These are phyloP conservation scores for Palythoa heliodiscus DNA, from an alignment of 92 coral and sea anemone genomes.

Conservation along the genomic window DNA sequence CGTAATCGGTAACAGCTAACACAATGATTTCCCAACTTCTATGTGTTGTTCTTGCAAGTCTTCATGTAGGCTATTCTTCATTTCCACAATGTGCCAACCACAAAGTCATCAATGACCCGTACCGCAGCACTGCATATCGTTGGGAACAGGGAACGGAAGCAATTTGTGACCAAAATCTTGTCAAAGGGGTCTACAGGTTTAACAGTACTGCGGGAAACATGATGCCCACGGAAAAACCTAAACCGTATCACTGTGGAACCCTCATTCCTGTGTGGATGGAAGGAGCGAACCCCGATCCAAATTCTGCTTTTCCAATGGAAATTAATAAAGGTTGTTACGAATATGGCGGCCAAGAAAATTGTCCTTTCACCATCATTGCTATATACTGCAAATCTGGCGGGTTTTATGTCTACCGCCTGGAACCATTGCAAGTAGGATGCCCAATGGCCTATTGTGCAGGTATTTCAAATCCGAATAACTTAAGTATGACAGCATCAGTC, in stretches of 20 bases:
- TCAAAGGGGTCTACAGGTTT: background rate
- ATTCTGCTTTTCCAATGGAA: background rate
- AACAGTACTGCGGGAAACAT: conserved; percentile 26
- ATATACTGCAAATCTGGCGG: conserved; percentile 6
- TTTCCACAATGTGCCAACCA: background rate
- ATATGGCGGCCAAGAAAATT: background rate
- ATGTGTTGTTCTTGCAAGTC: background rate
- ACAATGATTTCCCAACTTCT: no score
- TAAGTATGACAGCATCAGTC: background rate
- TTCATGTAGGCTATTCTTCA: background rate
- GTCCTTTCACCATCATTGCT: background rate
- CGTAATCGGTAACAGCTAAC: background rate
- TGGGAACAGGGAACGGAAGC: conserved; percentile 15
- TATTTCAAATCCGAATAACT: background rate
- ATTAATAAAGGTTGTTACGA: background rate
- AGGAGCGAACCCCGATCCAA: background rate
- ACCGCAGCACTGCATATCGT: conserved; percentile 18
- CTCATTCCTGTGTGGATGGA: conserved; percentile 3
- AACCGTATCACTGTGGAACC: background rate
- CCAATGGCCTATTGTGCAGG: conserved; percentile 32
- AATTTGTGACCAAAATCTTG: conserved; percentile 16
- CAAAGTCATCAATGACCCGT: conserved; percentile 15
- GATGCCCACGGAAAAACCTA: background rate
- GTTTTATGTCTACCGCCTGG: conserved; percentile 8
- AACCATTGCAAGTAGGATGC: background rate